Evolutionary conservation across 2,888 invertebrate genomes (phyloP).

Genomic region (Drosophila sordidula): DNA sequence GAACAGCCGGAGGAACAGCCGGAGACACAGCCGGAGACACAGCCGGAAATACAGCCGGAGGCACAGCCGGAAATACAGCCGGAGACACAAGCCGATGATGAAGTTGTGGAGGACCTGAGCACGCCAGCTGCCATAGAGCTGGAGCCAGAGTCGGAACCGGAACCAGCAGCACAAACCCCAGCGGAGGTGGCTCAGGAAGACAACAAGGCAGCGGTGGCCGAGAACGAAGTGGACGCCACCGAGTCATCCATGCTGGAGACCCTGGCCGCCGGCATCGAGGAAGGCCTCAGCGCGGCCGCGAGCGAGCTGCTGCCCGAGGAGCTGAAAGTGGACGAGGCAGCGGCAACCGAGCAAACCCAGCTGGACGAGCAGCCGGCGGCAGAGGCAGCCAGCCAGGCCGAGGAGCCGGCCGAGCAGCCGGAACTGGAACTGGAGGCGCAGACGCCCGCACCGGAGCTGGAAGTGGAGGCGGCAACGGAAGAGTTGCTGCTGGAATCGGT

Average conservation of each 20-base stretch:
- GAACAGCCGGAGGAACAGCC: neutral
- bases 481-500: slow-evolving; percentile 7
- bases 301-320: slow-evolving; percentile 56
- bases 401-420: slow-evolving; percentile 10
- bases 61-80: slow-evolving; percentile 8
- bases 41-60: neutral
- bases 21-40: too few species aligned
- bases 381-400: too few species aligned
- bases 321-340: slow-evolving; percentile 10
- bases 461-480: slow-evolving; percentile 33
- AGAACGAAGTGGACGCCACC: slow-evolving; percentile 50
- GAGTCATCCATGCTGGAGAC: slow-evolving; percentile 51
- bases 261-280: slow-evolving; percentile 52
- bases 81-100: slow-evolving; percentile 10
- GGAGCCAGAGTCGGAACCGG: slow-evolving; percentile 14
- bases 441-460: slow-evolving; percentile 13
- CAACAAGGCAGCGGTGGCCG: slow-evolving; percentile 16
- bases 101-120: slow-evolving; percentile 12
- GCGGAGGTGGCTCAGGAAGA: slow-evolving; percentile 5
- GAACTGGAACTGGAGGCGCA: slow-evolving; percentile 13
- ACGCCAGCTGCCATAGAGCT: slow-evolving; percentile 11
- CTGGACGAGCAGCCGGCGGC: slow-evolving; percentile 15
- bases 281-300: slow-evolving; percentile 61
- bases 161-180: neutral
- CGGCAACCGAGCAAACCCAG: slow-evolving; percentile 4